phyloP scores from a whole-genome alignment of 2,888 invertebrate species.

The Ametastegia equiseti region DNA sequence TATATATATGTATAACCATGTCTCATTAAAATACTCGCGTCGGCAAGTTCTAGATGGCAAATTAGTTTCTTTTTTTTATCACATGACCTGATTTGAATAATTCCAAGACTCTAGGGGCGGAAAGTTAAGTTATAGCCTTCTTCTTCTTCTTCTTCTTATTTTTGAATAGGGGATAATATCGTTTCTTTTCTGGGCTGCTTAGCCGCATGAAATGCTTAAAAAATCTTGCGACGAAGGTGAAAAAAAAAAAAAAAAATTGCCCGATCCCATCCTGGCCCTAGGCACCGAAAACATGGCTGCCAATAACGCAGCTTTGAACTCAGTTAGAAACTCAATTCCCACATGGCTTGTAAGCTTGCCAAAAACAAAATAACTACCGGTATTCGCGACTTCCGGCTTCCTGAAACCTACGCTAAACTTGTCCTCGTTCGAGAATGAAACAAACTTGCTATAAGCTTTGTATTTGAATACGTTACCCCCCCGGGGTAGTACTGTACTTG shows the following conservation, averaged over 20 bases:
- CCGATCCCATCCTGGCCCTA: not conserved
- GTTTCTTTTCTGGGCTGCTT: not conserved
- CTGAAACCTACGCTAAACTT: not conserved
- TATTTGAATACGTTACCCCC: conserved; percentile 7
- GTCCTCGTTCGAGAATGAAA: not conserved
- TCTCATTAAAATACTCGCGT: not conserved
- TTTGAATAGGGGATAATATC: not conserved
- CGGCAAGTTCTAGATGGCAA: not conserved
- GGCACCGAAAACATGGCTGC: conserved; percentile 13
- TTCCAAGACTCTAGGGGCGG: not conserved
- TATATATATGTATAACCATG: no score
- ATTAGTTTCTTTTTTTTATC: not conserved
- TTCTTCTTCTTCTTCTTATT: no score
- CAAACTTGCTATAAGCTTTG: conserved; percentile 11
- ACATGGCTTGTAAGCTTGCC: conserved; percentile 57
- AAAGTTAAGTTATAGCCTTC: not conserved
- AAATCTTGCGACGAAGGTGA: not conserved
- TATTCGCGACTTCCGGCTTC: conserved; percentile 1
- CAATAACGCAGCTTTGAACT: not conserved
- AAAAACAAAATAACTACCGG: conserved; percentile 55
- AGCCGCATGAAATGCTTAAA: not conserved
- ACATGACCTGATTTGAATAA: conserved; percentile 14
- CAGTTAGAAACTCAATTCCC: conserved; percentile 37
- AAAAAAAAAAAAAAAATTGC: not conserved
- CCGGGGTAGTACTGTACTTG: conserved; percentile 6